phyloP scores from a whole-genome alignment of 2,113 vertebrate genomes.

The Boulengeromyrus knoepffleri region DNA sequence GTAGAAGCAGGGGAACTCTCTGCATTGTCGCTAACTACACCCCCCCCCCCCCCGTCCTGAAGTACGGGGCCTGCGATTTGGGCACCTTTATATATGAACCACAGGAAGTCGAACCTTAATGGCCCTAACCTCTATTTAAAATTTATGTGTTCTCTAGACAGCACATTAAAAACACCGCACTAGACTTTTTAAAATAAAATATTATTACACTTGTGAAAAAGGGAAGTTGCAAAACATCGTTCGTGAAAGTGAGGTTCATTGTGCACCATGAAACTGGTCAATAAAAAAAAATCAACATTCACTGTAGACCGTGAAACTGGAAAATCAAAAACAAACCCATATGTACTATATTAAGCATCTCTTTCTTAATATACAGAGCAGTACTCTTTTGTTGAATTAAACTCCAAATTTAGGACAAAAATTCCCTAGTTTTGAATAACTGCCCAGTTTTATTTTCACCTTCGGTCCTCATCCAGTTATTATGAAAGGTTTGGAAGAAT shows the following conservation, averaged over 20 bases:
- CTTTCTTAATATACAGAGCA: not conserved
- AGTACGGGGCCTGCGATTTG: not conserved
- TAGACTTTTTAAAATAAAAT: conserved; percentile 8
- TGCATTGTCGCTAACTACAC: not conserved
- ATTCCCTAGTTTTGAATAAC: not conserved
- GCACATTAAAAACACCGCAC: not conserved
- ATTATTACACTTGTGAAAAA: not conserved
- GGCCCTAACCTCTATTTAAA: conserved; percentile 13
- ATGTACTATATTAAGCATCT: not conserved
- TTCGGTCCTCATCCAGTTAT: not conserved
- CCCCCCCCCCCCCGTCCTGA: not conserved
- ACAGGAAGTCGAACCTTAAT: conserved; percentile 3
- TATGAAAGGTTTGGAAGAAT: not conserved
- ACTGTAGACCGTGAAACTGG: not conserved
- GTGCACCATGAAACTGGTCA: not conserved
- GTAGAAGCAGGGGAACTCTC: not conserved
- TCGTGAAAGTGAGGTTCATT: not conserved
- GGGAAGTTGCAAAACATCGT: not conserved
- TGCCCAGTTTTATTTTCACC: not conserved
- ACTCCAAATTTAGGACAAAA: not conserved
- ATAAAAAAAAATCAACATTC: not conserved
- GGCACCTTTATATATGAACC: not conserved
- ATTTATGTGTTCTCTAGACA: conserved; percentile 19
- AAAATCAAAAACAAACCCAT: not conserved
- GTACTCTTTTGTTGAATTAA: not conserved